Evolutionary conservation across 1,140 invertebrate genomes (phyloP).

Genomic region (Teleopsis dalmanni): DNA sequence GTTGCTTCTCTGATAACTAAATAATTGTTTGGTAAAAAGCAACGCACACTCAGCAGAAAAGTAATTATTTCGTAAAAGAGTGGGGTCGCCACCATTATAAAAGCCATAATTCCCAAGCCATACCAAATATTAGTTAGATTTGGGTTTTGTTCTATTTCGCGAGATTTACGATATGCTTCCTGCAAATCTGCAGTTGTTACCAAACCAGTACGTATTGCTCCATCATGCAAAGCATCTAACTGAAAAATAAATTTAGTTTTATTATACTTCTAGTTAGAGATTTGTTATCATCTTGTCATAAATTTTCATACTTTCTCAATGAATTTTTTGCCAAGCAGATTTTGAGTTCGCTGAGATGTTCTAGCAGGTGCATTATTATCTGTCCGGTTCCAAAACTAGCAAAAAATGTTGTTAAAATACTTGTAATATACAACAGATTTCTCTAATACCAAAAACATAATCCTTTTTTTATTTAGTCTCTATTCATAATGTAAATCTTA

Average conservation of each 20-base stretch:
- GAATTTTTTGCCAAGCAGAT: slow-evolving; percentile 31
- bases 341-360: slow-evolving; percentile 22
- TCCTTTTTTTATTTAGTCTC: too few species aligned
- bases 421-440: too few species aligned
- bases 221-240: slow-evolving; percentile 30
- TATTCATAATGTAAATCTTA: too few species aligned
- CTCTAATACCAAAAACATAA: too few species aligned
- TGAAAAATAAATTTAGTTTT: too few species aligned
- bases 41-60: slow-evolving; percentile 52
- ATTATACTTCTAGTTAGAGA: too few species aligned
- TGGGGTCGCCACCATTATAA: slow-evolving; percentile 36
- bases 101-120: slow-evolving; percentile 32
- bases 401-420: too few species aligned
- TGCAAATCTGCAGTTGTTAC: slow-evolving; percentile 31
- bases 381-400: slow-evolving; percentile 35
- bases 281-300: too few species aligned
- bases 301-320: too few species aligned
- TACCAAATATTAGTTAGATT: slow-evolving; percentile 34
- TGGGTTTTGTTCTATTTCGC: slow-evolving; percentile 22
- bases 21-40: slow-evolving; percentile 73
- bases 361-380: slow-evolving; percentile 21
- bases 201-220: slow-evolving; percentile 28
- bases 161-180: slow-evolving; percentile 33
- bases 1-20: slow-evolving; percentile 79
- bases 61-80: slow-evolving; percentile 34